Base-by-base conservation (phyloP, 2,888 invertebrate species). In the Iphiclides podalirius region DNA sequence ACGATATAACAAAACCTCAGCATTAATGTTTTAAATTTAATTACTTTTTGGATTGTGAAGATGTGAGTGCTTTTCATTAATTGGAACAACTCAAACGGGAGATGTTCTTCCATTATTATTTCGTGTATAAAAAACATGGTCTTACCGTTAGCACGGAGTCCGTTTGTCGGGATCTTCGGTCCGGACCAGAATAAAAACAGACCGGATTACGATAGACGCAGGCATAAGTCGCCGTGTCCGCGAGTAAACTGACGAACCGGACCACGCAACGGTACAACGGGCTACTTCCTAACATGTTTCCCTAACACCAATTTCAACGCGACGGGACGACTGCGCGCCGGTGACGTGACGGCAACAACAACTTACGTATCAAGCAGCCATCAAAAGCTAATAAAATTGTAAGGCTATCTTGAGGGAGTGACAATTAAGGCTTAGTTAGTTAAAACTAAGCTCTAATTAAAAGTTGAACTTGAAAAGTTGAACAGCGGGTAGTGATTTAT, bases 231-330 rank as follows among this genome's bases (percentile, higher is more conserved):
- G 60, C 68, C 58, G 63, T 63, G 69, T 64, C 54, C 65, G 66
- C 72, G 68, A 67, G 64, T 60, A 60, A 65, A 84, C 85, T 85
- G 82, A 57, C 69, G 60, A 58, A 57, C 60, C 60, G 66, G 65
- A 67, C 66, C 33, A 57, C 54, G 47, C 58, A 86, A 85, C 86
- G 84, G 86, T 79, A 76, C 63, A 54, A 54, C 63, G 85, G 72
- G 67, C 86, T 63, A 86, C 82, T 85, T 86, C 57, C 61, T 34
- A 23, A 52, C 31, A 12, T 57, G 57, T 52, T 60, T 58, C 57
- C 59, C 61, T 58, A 50, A 12, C n/a, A 48, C 33, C 40, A 38
- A 47, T 50, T 54, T 47, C 49, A 33, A 33, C 23, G 38, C 39
- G 6, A 45, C 38, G 49, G 11, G 15, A 42, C 44, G 50, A 23